Evolutionary conservation across 2,797 vertebrate species (phyloP).

Genomic region (Gadopsis bispinosus): DNA sequence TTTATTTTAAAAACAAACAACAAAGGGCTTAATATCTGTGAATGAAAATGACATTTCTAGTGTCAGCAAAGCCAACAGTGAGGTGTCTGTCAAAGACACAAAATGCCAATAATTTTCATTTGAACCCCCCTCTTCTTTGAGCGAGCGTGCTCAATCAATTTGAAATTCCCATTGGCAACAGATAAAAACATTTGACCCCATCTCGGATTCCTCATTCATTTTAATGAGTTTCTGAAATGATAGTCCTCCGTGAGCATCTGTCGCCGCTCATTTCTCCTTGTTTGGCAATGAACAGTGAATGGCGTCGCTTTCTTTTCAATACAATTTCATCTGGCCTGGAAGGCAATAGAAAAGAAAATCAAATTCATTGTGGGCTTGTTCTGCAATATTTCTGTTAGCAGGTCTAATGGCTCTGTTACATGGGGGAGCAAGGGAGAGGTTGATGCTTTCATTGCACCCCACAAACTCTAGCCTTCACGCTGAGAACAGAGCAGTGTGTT

Average conservation of each 20-base stretch:
- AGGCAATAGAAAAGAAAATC: constrained; percentile 25
- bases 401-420: constrained; percentile 28
- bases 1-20: constrained; percentile 40
- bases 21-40: constrained; percentile 42
- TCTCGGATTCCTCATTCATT: constrained; percentile 76
- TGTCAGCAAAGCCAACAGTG: constrained; percentile 47
- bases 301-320: constrained; percentile 27
- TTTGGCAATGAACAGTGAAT: constrained; percentile 35
- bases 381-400: constrained; percentile 37
- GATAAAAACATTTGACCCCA: constrained; percentile 75
- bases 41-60: constrained; percentile 52
- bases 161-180: constrained; percentile 65
- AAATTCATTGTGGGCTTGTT: constrained; percentile 39
- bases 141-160: constrained; percentile 75
- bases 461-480: constrained; percentile 31
- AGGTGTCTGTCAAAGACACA: constrained; percentile 54
- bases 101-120: constrained; percentile 66
- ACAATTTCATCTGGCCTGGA: constrained; percentile 62
- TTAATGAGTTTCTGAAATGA: constrained; percentile 76
- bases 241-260: constrained; percentile 65
- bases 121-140: constrained; percentile 58
- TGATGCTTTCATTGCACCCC: constrained; percentile 14
- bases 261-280: constrained; percentile 64
- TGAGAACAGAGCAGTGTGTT: constrained; percentile 13
- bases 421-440: not conserved